Percentiles rank a stretch among this genome's conserved stretches.
Evolutionary conservation across 2,888 invertebrate genomes (phyloP).

Genomic region (Exephanes ischioxanthus): DNA sequence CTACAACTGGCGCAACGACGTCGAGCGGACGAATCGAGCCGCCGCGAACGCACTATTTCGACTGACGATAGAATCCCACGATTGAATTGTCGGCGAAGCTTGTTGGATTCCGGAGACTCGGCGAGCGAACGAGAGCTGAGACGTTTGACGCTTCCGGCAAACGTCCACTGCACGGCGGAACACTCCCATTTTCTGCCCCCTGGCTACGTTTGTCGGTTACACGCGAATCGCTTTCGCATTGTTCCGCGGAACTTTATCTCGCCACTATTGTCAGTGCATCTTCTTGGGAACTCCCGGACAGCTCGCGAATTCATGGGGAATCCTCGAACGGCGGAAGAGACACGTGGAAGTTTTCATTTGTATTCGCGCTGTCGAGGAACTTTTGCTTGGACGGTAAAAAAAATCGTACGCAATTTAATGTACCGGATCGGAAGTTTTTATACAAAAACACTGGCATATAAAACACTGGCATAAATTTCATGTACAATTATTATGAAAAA

Average conservation of each 20-base stretch:
- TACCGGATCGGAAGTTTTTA: too few relatives aligned
- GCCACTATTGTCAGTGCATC: not conserved
- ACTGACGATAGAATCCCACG: slow-evolving; percentile 27
- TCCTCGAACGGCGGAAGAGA: not conserved
- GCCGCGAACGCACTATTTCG: slow-evolving; percentile 43
- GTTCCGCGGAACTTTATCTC: not conserved
- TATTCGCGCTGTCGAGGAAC: not conserved
- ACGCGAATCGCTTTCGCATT: not conserved
- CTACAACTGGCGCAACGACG: too few relatives aligned
- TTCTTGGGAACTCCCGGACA: not conserved
- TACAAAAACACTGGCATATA: too few relatives aligned
- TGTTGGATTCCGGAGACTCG: not conserved
- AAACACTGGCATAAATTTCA: too few relatives aligned
- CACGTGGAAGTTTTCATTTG: slow-evolving; percentile 4
- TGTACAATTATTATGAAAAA: too few relatives aligned
- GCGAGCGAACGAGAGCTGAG: slow-evolving; percentile 10
- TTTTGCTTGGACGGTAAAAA: not conserved
- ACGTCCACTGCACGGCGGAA: not conserved
- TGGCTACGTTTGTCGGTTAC: not conserved
- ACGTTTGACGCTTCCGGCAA: slow-evolving; percentile 10
- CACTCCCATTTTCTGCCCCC: not conserved
- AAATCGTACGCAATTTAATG: too few relatives aligned
- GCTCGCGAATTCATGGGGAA: not conserved
- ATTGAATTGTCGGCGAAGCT: slow-evolving; percentile 10
- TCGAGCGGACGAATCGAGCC: too few relatives aligned